These are phyloP conservation scores for Hemicentrotus pulcherrimus DNA, from an alignment of 35 echinoderm and acorn worm species.

Conservation along the genomic window DNA sequence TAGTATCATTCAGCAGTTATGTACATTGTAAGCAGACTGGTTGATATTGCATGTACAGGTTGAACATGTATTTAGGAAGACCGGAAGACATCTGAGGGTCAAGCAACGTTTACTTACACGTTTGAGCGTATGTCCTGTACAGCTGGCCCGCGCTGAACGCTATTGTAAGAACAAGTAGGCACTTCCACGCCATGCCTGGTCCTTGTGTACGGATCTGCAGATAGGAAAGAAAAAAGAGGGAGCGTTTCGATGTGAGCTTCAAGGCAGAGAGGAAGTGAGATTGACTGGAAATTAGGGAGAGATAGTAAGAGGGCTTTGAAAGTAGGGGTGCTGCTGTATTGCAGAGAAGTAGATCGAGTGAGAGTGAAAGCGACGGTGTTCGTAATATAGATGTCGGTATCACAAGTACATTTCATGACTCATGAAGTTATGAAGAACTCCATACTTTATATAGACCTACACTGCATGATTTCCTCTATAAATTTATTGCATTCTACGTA, in stretches of 20 bases:
- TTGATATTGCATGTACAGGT: no score
- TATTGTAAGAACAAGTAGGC: neutral
- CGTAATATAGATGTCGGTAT: neutral
- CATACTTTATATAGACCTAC: neutral
- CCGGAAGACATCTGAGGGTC: no score
- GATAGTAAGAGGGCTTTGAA: neutral
- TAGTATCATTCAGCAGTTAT: no score
- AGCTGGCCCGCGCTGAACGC: neutral
- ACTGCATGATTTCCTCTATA: no score
- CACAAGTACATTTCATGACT: neutral
- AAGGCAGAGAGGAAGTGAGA: neutral
- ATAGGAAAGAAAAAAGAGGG: neutral
- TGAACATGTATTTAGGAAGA: no score
- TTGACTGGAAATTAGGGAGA: neutral
- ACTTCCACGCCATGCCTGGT: neutral
- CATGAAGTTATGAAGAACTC: neutral
- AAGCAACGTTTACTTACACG: neutral
- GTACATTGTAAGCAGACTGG: no score
- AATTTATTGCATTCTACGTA: no score
- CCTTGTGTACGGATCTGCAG: neutral
- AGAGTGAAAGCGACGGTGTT: neutral
- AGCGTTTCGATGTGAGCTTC: neutral
- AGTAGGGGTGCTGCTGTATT: neutral
- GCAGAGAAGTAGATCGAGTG: neutral
- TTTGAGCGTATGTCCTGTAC: neutral